Percentiles rank a stretch among this genome's conserved stretches.
Conservation (phyloP, 1,140 invertebrate species). For the Antheraea pernyi region DNA sequence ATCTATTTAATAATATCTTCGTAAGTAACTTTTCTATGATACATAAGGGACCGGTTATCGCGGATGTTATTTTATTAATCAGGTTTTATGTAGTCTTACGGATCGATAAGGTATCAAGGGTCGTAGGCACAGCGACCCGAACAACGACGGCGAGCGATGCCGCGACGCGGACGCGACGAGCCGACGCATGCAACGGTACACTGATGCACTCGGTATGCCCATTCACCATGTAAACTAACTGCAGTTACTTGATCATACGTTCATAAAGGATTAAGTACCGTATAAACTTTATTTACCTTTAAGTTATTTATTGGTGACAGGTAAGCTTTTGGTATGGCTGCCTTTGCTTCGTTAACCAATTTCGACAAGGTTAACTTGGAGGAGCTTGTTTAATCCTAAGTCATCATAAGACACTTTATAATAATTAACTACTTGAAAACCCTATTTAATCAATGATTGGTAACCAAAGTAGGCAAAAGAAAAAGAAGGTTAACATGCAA, state of each 20-base stretch:
- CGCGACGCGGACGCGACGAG: slow-evolving; percentile 31
- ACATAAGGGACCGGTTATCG: not conserved
- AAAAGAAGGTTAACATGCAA: too few species aligned
- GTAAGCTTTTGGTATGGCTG: not conserved
- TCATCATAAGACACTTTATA: too few species aligned
- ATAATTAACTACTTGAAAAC: too few species aligned
- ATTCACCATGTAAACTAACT: slow-evolving; percentile 14
- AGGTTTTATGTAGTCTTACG: slow-evolving; percentile 29
- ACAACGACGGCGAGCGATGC: slow-evolving; percentile 41
- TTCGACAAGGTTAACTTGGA: too few species aligned
- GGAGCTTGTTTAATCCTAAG: too few species aligned
- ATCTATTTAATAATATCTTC: too few species aligned
- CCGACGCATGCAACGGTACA: slow-evolving; percentile 59
- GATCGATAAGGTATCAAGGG: slow-evolving; percentile 64
- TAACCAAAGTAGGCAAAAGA: too few species aligned
- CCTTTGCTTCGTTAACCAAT: not conserved
- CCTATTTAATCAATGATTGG: too few species aligned
- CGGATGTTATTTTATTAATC: slow-evolving; percentile 17
- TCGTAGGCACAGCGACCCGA: slow-evolving; percentile 53
- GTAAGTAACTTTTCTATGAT: too few species aligned
- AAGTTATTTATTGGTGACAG: not conserved
- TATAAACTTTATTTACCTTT: not conserved
- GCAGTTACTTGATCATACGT: slow-evolving; percentile 13
- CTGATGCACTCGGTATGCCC: slow-evolving; percentile 17
- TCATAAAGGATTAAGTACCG: slow-evolving; percentile 8